Evolutionary conservation across 92 coral and sea anemone species (phyloP), one percentile per base, ranked within the genome.

Genomic region (Virgularia gustaviana): DNA sequence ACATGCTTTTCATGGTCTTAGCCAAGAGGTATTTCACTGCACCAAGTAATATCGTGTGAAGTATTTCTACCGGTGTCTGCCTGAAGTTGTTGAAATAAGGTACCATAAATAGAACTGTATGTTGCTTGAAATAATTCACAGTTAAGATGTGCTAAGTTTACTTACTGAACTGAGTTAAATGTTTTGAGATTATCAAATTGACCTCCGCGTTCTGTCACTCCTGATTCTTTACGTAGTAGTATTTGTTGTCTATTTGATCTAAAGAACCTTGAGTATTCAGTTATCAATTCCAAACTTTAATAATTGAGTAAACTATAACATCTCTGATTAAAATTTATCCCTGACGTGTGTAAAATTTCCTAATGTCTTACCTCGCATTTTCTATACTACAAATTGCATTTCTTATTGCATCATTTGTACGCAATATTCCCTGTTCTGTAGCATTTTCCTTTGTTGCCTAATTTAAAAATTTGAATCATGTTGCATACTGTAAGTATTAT

Each of bases 361-460:
- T 51, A 4, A 16, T 4, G 27, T 10, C 25, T 27, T 6, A 55
- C 62, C 62, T 12, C 32, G 62, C 62, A 55, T 6, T 19, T 2
- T 12, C 32, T 55, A 55, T 55, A 34, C 18, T 27, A 37, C 35
- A 55, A 20, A 55, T 37, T 55, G 62, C 32, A 55, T 34, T 19
- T 27, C 35, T 24, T 55, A 37, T 55, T 55, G 35, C 62, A 27
- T 55, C 62, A 20, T 55, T 37, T 9, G 62, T 55, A n/a, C 62
- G 28, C 32, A 55, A 1, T 34, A 27, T 37, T 15, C 62, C 62
- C 32, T 12, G 0, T 55, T 55, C 62, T 55, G 33, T 55, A 55
- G 62, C 62, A 55, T 55, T 55, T 55, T 55, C 62, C 9, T 55
- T 55, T 55, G 62, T 55, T 55, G 62, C 62, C 62, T 55, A 27